These are phyloP conservation scores for Saturnia pavonia DNA, from an alignment of 2,888 invertebrate genomes.

Conservation along the genomic window DNA sequence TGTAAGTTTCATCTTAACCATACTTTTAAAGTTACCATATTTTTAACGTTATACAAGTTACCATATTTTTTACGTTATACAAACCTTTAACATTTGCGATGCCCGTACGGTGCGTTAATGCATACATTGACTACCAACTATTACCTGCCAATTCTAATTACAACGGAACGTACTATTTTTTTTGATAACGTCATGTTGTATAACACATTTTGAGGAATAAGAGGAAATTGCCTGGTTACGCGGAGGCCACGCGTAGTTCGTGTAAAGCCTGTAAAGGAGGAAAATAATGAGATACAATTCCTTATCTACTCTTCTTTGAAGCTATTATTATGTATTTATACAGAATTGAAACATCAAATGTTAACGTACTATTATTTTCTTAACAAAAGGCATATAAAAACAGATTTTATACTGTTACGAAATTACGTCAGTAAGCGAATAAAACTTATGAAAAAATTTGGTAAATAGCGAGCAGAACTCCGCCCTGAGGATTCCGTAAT, in stretches of 20 bases:
- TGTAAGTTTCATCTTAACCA: too few species aligned
- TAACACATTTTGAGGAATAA: constrained; percentile 2
- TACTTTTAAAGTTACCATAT: too few species aligned
- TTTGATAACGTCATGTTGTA: background rate
- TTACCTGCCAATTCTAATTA: background rate
- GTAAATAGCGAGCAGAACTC: background rate
- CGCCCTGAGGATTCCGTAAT: too few species aligned
- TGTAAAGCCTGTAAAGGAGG: background rate
- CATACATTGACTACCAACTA: background rate
- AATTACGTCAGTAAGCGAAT: background rate
- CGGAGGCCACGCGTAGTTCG: constrained; percentile 2
- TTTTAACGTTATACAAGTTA: too few species aligned
- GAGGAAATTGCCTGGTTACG: background rate
- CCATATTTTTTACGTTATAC: too few species aligned
- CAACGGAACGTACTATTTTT: background rate
- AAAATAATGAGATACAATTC: constrained; percentile 3
- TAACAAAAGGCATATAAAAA: background rate
- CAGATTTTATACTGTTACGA: background rate
- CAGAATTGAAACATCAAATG: background rate
- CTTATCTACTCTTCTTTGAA: background rate
- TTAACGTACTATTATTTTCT: background rate
- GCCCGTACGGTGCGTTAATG: background rate
- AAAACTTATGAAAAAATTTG: background rate
- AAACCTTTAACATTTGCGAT: background rate
- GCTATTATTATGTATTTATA: constrained; percentile 8